Base-by-base conservation (phyloP, 2,888 invertebrate species). In the Calliopum simillimum region DNA sequence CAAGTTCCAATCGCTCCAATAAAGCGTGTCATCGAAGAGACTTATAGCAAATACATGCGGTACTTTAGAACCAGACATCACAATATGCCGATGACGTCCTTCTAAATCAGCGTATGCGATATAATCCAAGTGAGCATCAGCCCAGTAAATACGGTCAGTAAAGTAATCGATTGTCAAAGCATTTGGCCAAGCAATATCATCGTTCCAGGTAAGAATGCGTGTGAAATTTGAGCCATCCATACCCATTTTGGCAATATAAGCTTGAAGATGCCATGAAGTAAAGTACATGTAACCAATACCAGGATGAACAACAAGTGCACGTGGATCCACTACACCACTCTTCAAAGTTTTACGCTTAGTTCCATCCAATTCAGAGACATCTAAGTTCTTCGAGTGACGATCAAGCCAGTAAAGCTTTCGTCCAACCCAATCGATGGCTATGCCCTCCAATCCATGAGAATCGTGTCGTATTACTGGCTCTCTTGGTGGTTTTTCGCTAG, bases 1-100 rank as follows among this genome's bases (percentile, higher is more conserved):
- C 63, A 96, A 87, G 84, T 99, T 99, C 99, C 99, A 99, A 84
- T 99, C 99, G 0, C 98, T 96, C 98, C 98, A 99, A 87, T 93
- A 99, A 21, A 95, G 89, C 78, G 89, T 92, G 79, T 98, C 97
- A 80, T 98, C 99, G 84, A 99, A 98, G 0, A 98, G 89, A 12
- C 94, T 92, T 56, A 99, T 88, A 0, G 98, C 98, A 80, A 98
- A 99, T 0, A 98, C 97, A 84, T 99, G 99, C 0, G 99, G 98
- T 0, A 98, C 97, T 61, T 90, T 88, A 3, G 88, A 85, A 0
- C 96, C 96, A 0, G 93, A 92, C 3, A 97, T 82, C 0, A 94
- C 95, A 67, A 93, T 90, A 81, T 95, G 94, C 4, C 96, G 89
- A 82, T 96, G 93, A 74, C 90, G 91, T 2, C 99, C 99, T 86